Evolutionary conservation across 2,888 invertebrate species (phyloP).

Genomic region (Andrena marginata): DNA sequence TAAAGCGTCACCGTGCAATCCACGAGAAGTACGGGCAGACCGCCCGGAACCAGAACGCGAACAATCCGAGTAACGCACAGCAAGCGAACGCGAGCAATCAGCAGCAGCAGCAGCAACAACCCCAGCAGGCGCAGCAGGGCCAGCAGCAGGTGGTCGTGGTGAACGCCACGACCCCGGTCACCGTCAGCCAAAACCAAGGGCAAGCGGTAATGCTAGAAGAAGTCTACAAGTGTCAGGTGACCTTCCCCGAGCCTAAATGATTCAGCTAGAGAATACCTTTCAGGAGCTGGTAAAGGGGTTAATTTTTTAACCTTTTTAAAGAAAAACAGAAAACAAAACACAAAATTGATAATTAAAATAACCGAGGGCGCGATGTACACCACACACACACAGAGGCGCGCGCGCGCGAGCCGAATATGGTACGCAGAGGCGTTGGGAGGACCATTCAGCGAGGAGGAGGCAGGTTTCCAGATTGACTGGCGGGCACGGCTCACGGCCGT

Average conservation of each 20-base stretch:
- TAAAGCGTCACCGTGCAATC: conserved; percentile 94
- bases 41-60: conserved; percentile 86
- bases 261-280: conserved; percentile 77
- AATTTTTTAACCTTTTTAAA: conserved; percentile 72
- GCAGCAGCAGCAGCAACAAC: conserved; percentile 82
- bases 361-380: conserved; percentile 55
- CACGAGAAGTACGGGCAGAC: conserved; percentile 93
- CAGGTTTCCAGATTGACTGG: conserved; percentile 57
- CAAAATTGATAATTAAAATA: conserved; percentile 31
- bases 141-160: conserved; percentile 84
- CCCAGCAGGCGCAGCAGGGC: conserved; percentile 79
- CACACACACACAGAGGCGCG: neutral
- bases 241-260: conserved; percentile 84
- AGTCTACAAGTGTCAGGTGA: conserved; percentile 84
- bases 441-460: conserved; percentile 36
- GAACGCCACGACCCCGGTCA: conserved; percentile 82
- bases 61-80: conserved; percentile 85
- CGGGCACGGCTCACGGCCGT: conserved; percentile 33
- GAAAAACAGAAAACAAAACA: conserved; percentile 16
- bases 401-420: conserved; percentile 47
- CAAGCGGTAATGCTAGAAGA: conserved; percentile 84
- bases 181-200: conserved; percentile 83
- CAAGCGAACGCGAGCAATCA: conserved; percentile 85
- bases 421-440: conserved; percentile 36
- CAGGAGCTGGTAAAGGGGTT: conserved; percentile 75